These are phyloP conservation scores for Archips crataeganus DNA, from an alignment of 2,888 invertebrate species.

Conservation along the genomic window DNA sequence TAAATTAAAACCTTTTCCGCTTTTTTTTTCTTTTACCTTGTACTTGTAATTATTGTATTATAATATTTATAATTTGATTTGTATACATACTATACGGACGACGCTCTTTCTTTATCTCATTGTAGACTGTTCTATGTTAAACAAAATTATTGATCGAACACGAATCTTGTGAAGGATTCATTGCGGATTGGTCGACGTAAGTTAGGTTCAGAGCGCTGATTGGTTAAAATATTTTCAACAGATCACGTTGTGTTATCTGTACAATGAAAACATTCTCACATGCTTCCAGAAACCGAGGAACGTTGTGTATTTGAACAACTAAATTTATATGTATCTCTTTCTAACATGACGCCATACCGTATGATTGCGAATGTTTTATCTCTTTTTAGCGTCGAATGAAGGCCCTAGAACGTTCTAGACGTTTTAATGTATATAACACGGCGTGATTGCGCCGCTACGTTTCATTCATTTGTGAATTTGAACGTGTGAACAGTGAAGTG, in stretches of 20 bases:
- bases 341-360: slow-evolving; percentile 46
- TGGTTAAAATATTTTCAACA: slow-evolving; percentile 16
- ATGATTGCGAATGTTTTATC: slow-evolving; percentile 57
- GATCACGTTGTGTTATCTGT: slow-evolving; percentile 13
- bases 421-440: slow-evolving; percentile 88
- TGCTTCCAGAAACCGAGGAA: slow-evolving; percentile 38
- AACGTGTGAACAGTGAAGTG: slow-evolving; percentile 72
- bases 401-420: slow-evolving; percentile 89
- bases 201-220: slow-evolving; percentile 4
- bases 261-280: slow-evolving; percentile 26
- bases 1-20: slow-evolving; percentile 1
- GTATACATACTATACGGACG: background rate
- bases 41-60: background rate
- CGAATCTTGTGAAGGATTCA: background rate
- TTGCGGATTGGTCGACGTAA: slow-evolving; percentile 7
- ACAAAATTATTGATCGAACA: slow-evolving; percentile 17
- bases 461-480: slow-evolving; percentile 82
- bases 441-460: slow-evolving; percentile 83
- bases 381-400: slow-evolving; percentile 68
- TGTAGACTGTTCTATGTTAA: slow-evolving; percentile 27
- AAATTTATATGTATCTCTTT: slow-evolving; percentile 76
- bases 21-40: background rate
- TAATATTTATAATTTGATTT: background rate
- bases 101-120: slow-evolving; percentile 5
- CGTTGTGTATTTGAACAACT: slow-evolving; percentile 36